Percentiles rank a stretch among this genome's conserved stretches.
Conservation (phyloP, 1,140 invertebrate species). For the Hycleus cichorii region DNA sequence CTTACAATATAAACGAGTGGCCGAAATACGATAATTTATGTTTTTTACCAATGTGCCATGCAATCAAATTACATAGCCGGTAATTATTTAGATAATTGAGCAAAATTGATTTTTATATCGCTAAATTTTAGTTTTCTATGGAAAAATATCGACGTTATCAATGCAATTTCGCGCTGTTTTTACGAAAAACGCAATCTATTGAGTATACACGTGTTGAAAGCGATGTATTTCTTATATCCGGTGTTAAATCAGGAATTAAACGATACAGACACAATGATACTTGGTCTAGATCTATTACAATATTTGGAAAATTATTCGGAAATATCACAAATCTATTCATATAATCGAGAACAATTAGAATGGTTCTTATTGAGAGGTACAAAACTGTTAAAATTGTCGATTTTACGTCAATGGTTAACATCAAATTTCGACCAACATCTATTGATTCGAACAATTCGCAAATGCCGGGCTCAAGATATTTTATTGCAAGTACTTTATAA, state of each 20-base stretch:
- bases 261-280: background rate
- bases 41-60: slow-evolving; percentile 5
- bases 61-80: background rate
- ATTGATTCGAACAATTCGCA: background rate
- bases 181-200: background rate
- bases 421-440: background rate
- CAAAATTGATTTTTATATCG: background rate
- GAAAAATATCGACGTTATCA: background rate
- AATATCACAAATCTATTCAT: background rate
- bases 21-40: background rate
- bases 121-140: slow-evolving; percentile 1
- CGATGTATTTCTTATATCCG: slow-evolving; percentile 6
- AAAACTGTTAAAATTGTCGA: background rate
- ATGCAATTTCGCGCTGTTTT: background rate
- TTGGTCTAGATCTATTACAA: background rate
- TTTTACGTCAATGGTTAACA: slow-evolving; percentile 1
- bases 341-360: background rate
- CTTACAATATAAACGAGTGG: background rate
- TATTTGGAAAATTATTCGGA: background rate
- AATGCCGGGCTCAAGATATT: background rate
- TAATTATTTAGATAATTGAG: background rate
- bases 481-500: background rate
- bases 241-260: background rate
- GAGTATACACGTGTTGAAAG: background rate
- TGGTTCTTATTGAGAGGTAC: background rate